Conservation (phyloP, 2,888 invertebrate genomes). For the Diadegma fenestrale region DNA sequence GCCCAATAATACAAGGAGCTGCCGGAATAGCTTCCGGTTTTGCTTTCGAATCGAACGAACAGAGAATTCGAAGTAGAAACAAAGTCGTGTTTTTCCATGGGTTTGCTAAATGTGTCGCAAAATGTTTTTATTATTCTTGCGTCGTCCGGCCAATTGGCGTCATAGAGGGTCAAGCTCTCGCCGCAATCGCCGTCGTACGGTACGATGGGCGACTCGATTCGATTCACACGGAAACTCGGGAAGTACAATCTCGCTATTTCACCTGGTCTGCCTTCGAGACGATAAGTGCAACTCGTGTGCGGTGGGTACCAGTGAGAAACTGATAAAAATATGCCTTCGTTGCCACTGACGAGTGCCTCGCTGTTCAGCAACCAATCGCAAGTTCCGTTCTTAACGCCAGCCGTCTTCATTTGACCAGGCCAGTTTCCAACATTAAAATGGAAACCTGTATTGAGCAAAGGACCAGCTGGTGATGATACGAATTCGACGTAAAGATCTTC, state of each 20-base stretch:
- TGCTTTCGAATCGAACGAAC: slow-evolving; percentile 95
- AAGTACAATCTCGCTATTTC: slow-evolving; percentile 96
- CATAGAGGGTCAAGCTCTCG: slow-evolving; percentile 95
- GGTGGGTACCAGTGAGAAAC: slow-evolving; percentile 98
- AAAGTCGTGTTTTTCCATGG: slow-evolving; percentile 97
- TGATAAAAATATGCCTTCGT: slow-evolving; percentile 95
- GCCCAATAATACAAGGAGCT: slow-evolving; percentile 98
- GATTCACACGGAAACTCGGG: slow-evolving; percentile 95
- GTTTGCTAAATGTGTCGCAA: slow-evolving; percentile 96
- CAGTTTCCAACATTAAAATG: slow-evolving; percentile 98
- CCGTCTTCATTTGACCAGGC: slow-evolving; percentile 96
- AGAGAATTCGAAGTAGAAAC: slow-evolving; percentile 95
- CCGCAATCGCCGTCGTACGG: slow-evolving; percentile 96
- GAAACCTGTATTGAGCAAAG: slow-evolving; percentile 95
- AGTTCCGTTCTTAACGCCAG: slow-evolving; percentile 93
- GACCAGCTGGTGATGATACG: slow-evolving; percentile 95
- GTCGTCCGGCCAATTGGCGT: slow-evolving; percentile 94
- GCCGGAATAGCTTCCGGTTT: slow-evolving; percentile 96
- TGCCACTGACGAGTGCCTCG: slow-evolving; percentile 91
- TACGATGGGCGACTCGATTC: slow-evolving; percentile 94
- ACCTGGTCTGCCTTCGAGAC: slow-evolving; percentile 94
- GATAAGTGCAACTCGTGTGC: slow-evolving; percentile 95
- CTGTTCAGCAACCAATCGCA: slow-evolving; percentile 96
- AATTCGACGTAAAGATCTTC: slow-evolving; percentile 95
- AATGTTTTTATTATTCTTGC: slow-evolving; percentile 96